A percentile compares a stretch with the other conserved stretches of the same genome.
Evolutionary conservation across 2,888 invertebrate species (phyloP).

Genomic region (Tenthredo livida): DNA sequence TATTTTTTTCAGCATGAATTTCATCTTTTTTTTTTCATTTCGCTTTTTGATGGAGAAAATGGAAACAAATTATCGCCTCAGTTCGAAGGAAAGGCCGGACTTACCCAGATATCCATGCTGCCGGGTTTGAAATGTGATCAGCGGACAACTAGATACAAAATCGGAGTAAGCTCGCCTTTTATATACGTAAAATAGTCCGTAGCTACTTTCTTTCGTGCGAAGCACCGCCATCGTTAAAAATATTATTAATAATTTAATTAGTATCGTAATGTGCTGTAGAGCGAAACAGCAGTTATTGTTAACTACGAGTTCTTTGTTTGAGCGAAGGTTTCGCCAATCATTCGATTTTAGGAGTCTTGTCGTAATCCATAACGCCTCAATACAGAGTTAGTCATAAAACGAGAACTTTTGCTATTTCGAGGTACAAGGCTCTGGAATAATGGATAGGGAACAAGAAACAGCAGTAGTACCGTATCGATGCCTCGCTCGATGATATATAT

Average conservation of each 20-base stretch:
- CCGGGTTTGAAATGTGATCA: slow-evolving; percentile 65
- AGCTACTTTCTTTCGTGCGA: slow-evolving; percentile 69
- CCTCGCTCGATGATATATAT: neutral
- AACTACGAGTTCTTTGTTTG: neutral
- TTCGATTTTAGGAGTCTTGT: neutral
- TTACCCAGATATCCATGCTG: slow-evolving; percentile 72
- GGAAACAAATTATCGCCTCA: neutral
- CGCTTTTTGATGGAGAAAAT: neutral
- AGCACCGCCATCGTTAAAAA: slow-evolving; percentile 70
- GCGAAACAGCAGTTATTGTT: slow-evolving; percentile 40
- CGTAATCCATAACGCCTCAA: neutral
- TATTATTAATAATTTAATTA: slow-evolving; percentile 71
- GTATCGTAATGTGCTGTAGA: slow-evolving; percentile 67
- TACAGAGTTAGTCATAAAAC: neutral
- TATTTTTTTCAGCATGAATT: neutral
- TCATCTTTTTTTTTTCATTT: neutral
- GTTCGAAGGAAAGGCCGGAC: slow-evolving; percentile 54
- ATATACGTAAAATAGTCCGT: slow-evolving; percentile 63
- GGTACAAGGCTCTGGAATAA: neutral
- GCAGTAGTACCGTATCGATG: neutral
- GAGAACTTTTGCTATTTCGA: slow-evolving; percentile 17
- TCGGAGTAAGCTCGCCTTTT: slow-evolving; percentile 67
- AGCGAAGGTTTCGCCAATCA: neutral
- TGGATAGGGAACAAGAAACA: neutral
- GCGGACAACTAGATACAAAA: slow-evolving; percentile 69